These are phyloP conservation scores for Busseola fusca DNA, from an alignment of 2,888 invertebrate genomes.

Conservation along the genomic window DNA sequence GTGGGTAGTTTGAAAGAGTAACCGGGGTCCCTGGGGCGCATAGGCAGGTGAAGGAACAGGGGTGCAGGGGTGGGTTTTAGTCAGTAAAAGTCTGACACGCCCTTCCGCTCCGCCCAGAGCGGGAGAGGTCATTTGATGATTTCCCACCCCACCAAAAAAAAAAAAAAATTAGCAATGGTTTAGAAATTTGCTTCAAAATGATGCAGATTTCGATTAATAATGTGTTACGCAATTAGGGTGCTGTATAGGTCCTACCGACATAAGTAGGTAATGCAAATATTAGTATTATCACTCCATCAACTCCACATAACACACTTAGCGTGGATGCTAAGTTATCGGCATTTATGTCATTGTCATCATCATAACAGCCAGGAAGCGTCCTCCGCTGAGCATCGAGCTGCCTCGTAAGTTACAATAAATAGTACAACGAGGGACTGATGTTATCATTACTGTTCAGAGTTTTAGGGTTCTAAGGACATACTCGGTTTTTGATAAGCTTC, in stretches of 20 bases:
- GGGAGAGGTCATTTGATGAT: too few relatives aligned
- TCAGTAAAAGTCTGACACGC: too few relatives aligned
- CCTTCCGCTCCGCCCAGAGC: too few relatives aligned
- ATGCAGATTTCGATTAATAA: too few relatives aligned
- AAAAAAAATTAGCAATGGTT: too few relatives aligned
- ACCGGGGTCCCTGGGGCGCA: too few relatives aligned
- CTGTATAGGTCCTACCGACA: background rate
- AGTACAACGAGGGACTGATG: conserved; percentile 17
- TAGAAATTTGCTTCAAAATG: too few relatives aligned
- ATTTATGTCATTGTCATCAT: conserved; percentile 42
- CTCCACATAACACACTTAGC: background rate
- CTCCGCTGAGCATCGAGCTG: conserved; percentile 28
- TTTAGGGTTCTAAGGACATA: conserved; percentile 1
- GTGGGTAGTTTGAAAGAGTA: too few relatives aligned
- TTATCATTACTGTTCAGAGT: conserved; percentile 12
- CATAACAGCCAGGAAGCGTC: conserved; percentile 51
- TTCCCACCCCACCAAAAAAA: too few relatives aligned
- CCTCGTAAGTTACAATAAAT: conserved; percentile 43
- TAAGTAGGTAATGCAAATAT: background rate
- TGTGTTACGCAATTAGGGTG: too few relatives aligned
- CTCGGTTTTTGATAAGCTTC: background rate
- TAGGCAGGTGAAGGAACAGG: too few relatives aligned
- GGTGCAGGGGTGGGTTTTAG: too few relatives aligned
- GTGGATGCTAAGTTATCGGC: conserved; percentile 13
- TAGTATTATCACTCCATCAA: background rate